Evolutionary conservation across 2,797 vertebrate genomes (phyloP), one percentile per base, ranked within the genome.

Genomic region (Gymnoscopelus braueri): DNA sequence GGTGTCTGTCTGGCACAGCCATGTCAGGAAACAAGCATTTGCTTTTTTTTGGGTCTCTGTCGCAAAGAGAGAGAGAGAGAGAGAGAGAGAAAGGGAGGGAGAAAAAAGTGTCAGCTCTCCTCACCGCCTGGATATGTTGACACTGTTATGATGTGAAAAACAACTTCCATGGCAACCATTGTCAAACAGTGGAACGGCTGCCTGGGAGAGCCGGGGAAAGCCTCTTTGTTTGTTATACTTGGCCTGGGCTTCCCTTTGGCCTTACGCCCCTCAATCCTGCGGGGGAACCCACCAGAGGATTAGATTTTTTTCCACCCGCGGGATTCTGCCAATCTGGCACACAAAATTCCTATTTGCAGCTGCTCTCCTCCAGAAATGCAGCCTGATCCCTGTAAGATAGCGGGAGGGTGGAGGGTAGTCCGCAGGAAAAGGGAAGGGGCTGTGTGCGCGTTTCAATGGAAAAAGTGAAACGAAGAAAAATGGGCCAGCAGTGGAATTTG

Each of bases 181-280:
- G 96, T 96, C 95, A 94, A 93, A 91, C 86, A 81, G 84, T 84
- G 93, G 92, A 94, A 84, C 71, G 74, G 88, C 93, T 93, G 94
- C 92, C 91, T 92, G 89, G 92, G 94, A 94, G 94, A 92, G 92
- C 85, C 88, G 92, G 95, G 96, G 95, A 95, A 96, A 96, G 95
- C 95, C 96, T 94, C 88, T 92, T 92, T 96, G 95, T 96, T 96
- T 96, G 94, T 96, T 96, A 91, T 94, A 86, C 87, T 96, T 96
- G 95, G 96, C 95, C 50, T n/a, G 62, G 10, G 81, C 71, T 91
- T 85, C 80, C 83, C 90, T 82, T 92, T 94, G 93, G 93, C 93
- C 91, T 77, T 81, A 75, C 66, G 89, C 92, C 93, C 89, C 91
- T 86, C 80, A 78, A 91, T 94, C 94, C 93, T 92, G 92, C 65